Base-by-base conservation (phyloP, 1,140 invertebrate species). In the Vanessa atalanta region DNA sequence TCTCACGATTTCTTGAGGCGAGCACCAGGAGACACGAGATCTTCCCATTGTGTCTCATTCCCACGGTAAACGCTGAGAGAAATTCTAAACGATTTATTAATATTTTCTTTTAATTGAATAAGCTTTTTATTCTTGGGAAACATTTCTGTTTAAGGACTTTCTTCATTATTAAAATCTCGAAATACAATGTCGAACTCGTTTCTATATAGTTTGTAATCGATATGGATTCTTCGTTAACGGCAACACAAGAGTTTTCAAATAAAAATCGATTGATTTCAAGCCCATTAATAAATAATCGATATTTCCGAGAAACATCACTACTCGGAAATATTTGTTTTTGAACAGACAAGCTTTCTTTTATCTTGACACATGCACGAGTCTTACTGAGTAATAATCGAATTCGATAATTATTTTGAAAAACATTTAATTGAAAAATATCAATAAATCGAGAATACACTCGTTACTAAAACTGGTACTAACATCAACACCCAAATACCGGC, bases 1-100 rank as follows among this genome's bases (percentile, higher is more conserved):
- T 89, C 87, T 83, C 84, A 89, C 86, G 86, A 80, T 89, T 85
- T 89, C 87, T 86, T 83, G 81, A 81, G 72, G 73, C 78, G 70
- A 76, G 72, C 64, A 80, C 79, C 79, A 82, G 77, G 80, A 77
- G 73, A 76, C 78, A 81, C 77, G 76, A 82, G 80, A 81, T 89
- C 84, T 88, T 85, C 79, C 87, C 76, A 89, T 89, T 89, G 87
- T 89, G 65, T 79, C 20, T n/a, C 23, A 67, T 89, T 88, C 87
- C 85, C 87, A 89, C 87, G 86, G 75, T 72, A 63, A 80, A 51
- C 7, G 55, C 76, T 82, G 80, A 79, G 82, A 82, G 80, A 86
- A 85, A 84, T 75, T 81, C 65, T 70, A 86, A 85, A 80, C 79
- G 77, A 83, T 87, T 85, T 87, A 86, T 84, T 82, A 82, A 82